phyloP scores from a whole-genome alignment of 1,140 invertebrate species.

The Drosophila neocordata region DNA sequence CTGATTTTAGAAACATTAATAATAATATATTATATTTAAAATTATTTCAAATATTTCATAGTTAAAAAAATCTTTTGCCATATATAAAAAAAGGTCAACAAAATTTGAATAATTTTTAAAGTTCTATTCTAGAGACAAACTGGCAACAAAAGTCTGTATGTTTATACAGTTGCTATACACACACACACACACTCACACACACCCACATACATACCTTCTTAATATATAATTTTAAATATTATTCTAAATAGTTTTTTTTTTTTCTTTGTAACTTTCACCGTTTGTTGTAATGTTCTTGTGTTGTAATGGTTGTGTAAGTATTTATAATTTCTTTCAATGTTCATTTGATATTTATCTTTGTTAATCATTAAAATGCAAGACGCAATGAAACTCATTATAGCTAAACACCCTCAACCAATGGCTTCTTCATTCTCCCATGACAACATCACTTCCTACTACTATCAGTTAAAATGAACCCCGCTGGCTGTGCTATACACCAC shows the following conservation, averaged over 20 bases:
- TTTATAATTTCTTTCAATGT: background rate
- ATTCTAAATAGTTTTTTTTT: background rate
- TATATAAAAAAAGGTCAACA: no score
- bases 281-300: background rate
- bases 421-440: constrained; percentile 15
- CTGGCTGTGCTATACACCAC: no score
- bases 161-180: no score
- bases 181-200: no score
- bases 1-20: no score
- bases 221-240: background rate
- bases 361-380: constrained; percentile 11
- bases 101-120: no score
- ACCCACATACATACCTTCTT: no score
- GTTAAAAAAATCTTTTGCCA: no score
- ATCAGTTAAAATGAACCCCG: constrained; percentile 1
- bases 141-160: no score
- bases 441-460: constrained; percentile 18
- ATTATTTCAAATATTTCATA: no score
- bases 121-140: no score
- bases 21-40: no score
- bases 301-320: background rate
- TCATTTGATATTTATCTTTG: constrained; percentile 11
- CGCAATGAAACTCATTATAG: constrained; percentile 7
- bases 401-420: constrained; percentile 5
- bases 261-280: background rate